A percentile compares a stretch with the other conserved stretches of the same genome.
Evolutionary conservation across 1,140 invertebrate species (phyloP).

Genomic region (Zaprionus capensis): DNA sequence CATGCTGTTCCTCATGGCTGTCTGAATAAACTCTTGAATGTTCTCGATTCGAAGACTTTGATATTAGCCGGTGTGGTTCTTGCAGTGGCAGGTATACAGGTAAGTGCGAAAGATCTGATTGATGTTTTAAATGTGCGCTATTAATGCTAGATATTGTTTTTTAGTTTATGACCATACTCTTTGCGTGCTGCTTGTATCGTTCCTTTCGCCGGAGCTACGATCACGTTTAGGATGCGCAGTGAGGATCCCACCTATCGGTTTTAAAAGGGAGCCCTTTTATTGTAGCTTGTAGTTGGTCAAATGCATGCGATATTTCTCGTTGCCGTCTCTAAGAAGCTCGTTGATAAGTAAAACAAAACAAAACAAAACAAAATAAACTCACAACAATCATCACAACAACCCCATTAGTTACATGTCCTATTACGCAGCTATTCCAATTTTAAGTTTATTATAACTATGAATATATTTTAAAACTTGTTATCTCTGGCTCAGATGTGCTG

Average conservation of each 20-base stretch:
- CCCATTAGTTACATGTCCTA: conserved; percentile 14
- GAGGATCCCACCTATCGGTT: conserved; percentile 71
- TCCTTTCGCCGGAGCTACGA: conserved; percentile 95
- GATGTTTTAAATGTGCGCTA: background rate
- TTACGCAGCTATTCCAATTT: conserved; percentile 34
- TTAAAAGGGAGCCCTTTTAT: conserved; percentile 43
- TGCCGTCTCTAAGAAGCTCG: conserved; percentile 42
- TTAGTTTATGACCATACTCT: conserved; percentile 93
- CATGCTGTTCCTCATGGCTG: conserved; percentile 87
- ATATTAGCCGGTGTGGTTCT: conserved; percentile 91
- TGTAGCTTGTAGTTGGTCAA: conserved; percentile 63
- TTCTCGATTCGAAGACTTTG: conserved; percentile 89
- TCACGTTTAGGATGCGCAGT: conserved; percentile 89
- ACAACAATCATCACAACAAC: conserved; percentile 36
- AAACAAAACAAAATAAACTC: conserved; percentile 23
- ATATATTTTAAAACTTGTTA: conserved; percentile 31
- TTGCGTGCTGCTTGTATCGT: conserved; percentile 94
- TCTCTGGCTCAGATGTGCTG: conserved; percentile 27
- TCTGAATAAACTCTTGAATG: conserved; percentile 86
- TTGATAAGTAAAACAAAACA: conserved; percentile 21
- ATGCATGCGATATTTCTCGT: conserved; percentile 47
- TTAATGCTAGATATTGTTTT: background rate
- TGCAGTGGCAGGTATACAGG: conserved; percentile 91
- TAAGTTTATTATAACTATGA: conserved; percentile 33
- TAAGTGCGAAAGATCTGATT: conserved; percentile 63